phyloP scores from a whole-genome alignment of 1,140 invertebrate genomes.

The Pentalonia nigronervosa region DNA sequence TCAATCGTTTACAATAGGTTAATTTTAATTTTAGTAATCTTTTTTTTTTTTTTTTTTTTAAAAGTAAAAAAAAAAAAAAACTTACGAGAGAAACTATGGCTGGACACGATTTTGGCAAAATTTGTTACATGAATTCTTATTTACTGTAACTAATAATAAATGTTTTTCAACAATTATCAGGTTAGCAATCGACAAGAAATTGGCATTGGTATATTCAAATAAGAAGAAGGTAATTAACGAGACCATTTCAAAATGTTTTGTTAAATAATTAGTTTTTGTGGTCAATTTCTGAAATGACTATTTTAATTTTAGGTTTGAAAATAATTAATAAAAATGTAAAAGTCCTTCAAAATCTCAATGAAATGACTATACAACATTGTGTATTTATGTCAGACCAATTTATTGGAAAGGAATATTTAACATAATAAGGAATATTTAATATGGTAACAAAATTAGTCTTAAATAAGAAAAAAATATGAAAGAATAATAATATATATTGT shows the following conservation, averaged over 20 bases:
- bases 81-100: no score
- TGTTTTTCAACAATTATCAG: not conserved
- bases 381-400: not conserved
- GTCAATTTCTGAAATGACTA: not conserved
- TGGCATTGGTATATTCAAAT: not conserved
- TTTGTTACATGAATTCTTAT: not conserved
- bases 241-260: not conserved
- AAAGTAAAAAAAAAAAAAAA: no score
- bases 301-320: not conserved
- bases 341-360: not conserved
- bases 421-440: not conserved
- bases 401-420: not conserved
- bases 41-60: no score
- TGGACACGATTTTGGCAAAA: no score
- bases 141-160: not conserved
- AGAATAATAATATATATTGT: not conserved
- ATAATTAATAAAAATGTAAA: not conserved
- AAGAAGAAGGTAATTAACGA: not conserved
- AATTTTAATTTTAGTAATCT: no score
- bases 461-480: not conserved
- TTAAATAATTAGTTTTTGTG: not conserved
- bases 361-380: not conserved
- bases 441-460: not conserved
- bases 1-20: no score
- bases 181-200: not conserved